phyloP scores from a whole-genome alignment of 2,888 invertebrate species.

The Scotopteryx bipunctaria region DNA sequence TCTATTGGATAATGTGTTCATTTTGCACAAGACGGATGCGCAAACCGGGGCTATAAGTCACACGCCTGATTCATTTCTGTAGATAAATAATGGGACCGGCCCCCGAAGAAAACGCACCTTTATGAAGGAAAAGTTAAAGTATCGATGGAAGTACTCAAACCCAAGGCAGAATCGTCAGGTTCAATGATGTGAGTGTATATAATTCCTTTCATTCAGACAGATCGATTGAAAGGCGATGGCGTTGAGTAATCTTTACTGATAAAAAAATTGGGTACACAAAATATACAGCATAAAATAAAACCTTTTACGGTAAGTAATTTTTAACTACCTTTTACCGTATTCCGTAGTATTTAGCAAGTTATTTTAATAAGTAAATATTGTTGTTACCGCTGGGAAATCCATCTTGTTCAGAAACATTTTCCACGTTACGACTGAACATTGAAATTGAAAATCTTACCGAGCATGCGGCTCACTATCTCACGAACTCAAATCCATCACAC shows the following conservation, averaged over 20 bases:
- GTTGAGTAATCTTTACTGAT: not conserved
- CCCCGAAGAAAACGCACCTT: not conserved
- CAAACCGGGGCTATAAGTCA: no score
- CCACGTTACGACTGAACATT: not conserved
- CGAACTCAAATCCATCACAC: conserved; percentile 58
- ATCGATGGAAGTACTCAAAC: conserved; percentile 6
- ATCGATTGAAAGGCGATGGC: conserved; percentile 15
- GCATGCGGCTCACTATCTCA: conserved; percentile 50
- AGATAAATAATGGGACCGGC: no score
- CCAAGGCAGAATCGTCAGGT: not conserved
- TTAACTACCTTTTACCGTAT: no score
- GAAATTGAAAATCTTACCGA: conserved; percentile 35
- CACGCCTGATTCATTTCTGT: no score
- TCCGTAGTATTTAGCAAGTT: no score
- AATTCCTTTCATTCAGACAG: conserved; percentile 8
- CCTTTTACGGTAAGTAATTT: no score
- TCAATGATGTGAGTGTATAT: conserved; percentile 8
- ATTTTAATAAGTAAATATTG: no score
- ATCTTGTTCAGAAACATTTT: not conserved
- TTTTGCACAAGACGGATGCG: no score
- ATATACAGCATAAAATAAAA: no score
- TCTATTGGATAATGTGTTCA: no score
- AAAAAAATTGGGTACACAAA: not conserved
- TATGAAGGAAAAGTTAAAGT: conserved; percentile 7
- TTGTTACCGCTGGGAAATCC: no score